Evolutionary conservation across 64 coral and sea anemone genomes (phyloP).

Genomic region (Cladopsammia gracilis): DNA sequence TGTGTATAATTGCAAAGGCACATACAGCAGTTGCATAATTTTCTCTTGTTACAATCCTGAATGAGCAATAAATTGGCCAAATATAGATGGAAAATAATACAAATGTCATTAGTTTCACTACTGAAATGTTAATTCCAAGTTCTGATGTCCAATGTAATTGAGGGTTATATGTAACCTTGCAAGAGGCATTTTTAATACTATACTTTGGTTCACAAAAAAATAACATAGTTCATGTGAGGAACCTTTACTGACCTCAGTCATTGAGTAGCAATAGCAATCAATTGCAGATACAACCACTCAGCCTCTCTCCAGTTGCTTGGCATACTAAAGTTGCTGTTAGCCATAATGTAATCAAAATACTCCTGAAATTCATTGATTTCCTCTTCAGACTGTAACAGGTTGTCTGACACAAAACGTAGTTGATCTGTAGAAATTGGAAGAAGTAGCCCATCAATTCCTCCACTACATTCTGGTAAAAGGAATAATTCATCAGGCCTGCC

Average conservation of each 20-base stretch:
- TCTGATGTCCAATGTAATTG: too few species aligned
- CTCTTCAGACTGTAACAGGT: slow-evolving; percentile 25
- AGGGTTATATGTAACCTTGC: too few species aligned
- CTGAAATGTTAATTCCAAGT: too few species aligned
- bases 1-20: too few species aligned
- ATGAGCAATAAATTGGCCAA: too few species aligned
- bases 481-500: slow-evolving; percentile 40
- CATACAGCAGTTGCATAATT: too few species aligned
- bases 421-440: slow-evolving; percentile 12
- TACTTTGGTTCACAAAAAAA: too few species aligned
- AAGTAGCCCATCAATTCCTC: slow-evolving; percentile 48
- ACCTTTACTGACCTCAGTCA: neutral
- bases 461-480: slow-evolving; percentile 35
- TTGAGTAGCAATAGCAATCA: slow-evolving; percentile 11
- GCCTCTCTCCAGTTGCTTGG: slow-evolving; percentile 47
- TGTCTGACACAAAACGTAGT: slow-evolving; percentile 12
- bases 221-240: neutral
- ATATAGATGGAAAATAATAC: too few species aligned
- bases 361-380: slow-evolving; percentile 42
- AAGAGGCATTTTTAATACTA: too few species aligned
- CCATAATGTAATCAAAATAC: slow-evolving; percentile 48
- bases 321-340: neutral
- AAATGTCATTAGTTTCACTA: too few species aligned
- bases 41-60: too few species aligned
- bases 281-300: slow-evolving; percentile 25